phyloP scores from a whole-genome alignment of 1,140 invertebrate genomes.

The Drosophila subobscura region DNA sequence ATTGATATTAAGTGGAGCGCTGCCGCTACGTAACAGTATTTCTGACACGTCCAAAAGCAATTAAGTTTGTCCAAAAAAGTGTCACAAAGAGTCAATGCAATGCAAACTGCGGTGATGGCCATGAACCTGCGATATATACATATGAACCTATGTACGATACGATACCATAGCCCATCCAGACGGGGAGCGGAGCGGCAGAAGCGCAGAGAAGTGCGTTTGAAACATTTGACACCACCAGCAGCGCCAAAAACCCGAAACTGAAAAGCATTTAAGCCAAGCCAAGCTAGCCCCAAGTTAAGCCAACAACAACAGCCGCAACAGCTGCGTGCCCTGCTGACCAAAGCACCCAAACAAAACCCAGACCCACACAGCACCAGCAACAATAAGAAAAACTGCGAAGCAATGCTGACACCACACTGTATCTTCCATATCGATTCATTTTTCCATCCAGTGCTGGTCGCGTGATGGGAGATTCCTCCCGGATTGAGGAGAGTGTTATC shows the following conservation, averaged over 20 bases:
- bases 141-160: constrained; percentile 20
- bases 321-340: constrained; percentile 60
- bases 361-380: constrained; percentile 47
- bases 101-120: constrained; percentile 31
- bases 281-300: constrained; percentile 61
- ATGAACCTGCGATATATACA: constrained; percentile 29
- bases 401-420: constrained; percentile 42
- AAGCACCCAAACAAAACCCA: constrained; percentile 39
- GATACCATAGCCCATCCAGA: constrained; percentile 46
- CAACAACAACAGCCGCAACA: constrained; percentile 63
- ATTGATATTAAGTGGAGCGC: too few relatives aligned
- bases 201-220: constrained; percentile 56
- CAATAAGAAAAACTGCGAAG: constrained; percentile 10
- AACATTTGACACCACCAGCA: constrained; percentile 69
- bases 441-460: constrained; percentile 23
- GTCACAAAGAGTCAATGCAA: constrained; percentile 61
- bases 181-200: constrained; percentile 23
- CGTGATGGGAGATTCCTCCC: constrained; percentile 32
- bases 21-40: constrained; percentile 27
- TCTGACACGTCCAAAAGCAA: constrained; percentile 68
- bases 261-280: constrained; percentile 62
- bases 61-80: constrained; percentile 76
- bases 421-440: constrained; percentile 50
- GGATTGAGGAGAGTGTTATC: constrained; percentile 8
- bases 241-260: constrained; percentile 43